Evolutionary conservation across 2,888 invertebrate species (phyloP), one percentile per base, ranked within the genome.

Genomic region (Conus canariensis): DNA sequence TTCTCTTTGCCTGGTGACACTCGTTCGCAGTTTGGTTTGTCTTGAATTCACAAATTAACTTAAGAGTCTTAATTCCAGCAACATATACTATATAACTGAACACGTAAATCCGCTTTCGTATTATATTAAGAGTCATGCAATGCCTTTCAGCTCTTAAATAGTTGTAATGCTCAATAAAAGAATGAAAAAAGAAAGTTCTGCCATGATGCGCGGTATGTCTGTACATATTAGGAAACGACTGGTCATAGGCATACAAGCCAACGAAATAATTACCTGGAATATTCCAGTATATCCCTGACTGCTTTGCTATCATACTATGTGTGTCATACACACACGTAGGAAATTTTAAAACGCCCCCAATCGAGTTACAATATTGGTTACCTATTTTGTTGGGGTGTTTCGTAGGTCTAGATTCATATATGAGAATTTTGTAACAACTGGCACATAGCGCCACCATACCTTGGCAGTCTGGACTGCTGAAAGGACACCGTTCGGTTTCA

Each of bases 401-500:
- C 5, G 12, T 56, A 22, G 56, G 19, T 19, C 14, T 7, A 6
- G 16, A 6, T 12, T 16, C 0, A 25, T 12, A 1, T 3, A 25
- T 8, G 25, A 85, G n/a, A 85, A 85, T 14, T 12, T 60, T 8
- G 60, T 85, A 60, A 25, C 85, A 85, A 9, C 30, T n/a, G 60
- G n/a, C 25, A 56, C 64, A 60, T 10, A 60, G 16, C 60, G 85
- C 60, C 59, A 85, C 85, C 59, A 59, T 7, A 6, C 60, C 85
- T 19, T 25, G 60, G 60, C 85, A 85, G 5, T 59, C 85, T 8
- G 59, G 60, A 30, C 85, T 85, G 25, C 85, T 85, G 85, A 85
- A 85, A 22, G 85, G 85, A 60, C 85, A 85, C 60, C 60, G 60
- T 60, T 64, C 85, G 25, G 25, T 64, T 82, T 88, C 88, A 60